Percentiles rank a stretch among this genome's conserved stretches.
These are phyloP conservation scores for Mixornis gularis DNA, from an alignment of 2,113 vertebrate species.

Conservation along the genomic window DNA sequence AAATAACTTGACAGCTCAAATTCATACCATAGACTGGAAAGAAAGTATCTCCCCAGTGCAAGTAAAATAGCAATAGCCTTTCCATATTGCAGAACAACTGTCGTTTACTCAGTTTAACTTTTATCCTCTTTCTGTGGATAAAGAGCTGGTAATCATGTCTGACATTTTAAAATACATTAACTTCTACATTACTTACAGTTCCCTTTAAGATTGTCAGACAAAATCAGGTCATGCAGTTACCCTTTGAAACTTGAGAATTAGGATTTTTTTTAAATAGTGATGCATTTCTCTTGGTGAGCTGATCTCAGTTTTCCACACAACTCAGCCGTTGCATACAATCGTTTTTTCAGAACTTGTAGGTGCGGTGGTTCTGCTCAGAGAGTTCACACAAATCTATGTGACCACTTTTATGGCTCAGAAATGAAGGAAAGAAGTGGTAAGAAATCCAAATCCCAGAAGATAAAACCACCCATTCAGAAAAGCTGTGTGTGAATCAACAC, in stretches of 20 bases:
- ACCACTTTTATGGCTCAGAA: neutral
- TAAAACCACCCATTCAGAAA: neutral
- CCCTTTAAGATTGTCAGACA: neutral
- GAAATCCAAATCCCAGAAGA: neutral
- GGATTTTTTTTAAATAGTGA: neutral
- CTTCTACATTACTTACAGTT: neutral
- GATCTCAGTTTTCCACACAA: neutral
- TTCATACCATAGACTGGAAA: neutral
- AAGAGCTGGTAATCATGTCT: neutral
- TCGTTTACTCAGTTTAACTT: neutral
- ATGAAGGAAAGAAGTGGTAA: rapidly evolving
- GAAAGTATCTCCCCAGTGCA: neutral
- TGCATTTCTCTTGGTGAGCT: neutral
- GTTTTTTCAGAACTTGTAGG: rapidly evolving
- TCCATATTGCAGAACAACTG: neutral
- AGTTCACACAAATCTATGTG: rapidly evolving
- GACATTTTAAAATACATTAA: neutral
- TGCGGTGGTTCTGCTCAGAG: neutral
- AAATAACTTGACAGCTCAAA: neutral
- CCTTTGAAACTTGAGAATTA: neutral
- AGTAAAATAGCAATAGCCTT: neutral
- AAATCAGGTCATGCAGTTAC: neutral
- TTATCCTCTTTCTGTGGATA: neutral
- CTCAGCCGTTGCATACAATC: neutral
- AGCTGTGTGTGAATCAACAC: neutral